Evolutionary conservation across 2,113 vertebrate genomes (phyloP), one percentile per base, ranked within the genome.

Genomic region (Desmodus rotundus): DNA sequence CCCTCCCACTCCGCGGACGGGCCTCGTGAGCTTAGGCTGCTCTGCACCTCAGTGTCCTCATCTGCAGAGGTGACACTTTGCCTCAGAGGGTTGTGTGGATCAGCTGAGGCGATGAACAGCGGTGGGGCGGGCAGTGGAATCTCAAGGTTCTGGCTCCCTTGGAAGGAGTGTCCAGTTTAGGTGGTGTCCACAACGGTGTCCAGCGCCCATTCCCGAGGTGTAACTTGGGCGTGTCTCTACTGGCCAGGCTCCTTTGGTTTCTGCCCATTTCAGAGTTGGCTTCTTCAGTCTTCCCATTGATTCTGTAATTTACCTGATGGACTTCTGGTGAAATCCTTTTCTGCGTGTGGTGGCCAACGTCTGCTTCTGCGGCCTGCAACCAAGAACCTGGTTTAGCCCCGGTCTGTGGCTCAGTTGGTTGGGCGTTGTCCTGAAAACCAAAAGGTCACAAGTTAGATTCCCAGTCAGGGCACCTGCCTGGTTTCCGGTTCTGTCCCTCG

Each of bases 101-200:
- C 36, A 15, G 70, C 17, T 0, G 1, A 65, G 50, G 87, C 0
- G 2, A 26, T 2, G 56, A 13, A 47, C 33, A 5, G n/a, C 7
- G 7, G 67, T 3, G 70, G 61, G 78, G 45, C 22, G 12, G 26
- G 3, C n/a, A 3, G 26, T 2, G 15, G 41, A 28, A 5, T 4
- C 74, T 58, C 12, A 0, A 61, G 77, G 28, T 47, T 52, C 74
- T 61, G 41, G 78, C 33, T 15, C 41, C 36, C 31, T 7, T 5
- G 5, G 2, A 16, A 15, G 43, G 56, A 28, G 28, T n/a, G 43
- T 73, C 73, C 52, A 0, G 15, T 11, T 26, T 45, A 17, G 36
- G 45, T 6, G 14, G 80, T n/a, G 54, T 14, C 16, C 2, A 11
- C 1, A 6, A 12, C 4, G 22, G 52, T 0, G 0, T n/a, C 61